Evolutionary conservation across 2,113 vertebrate genomes (phyloP).

Genomic region (Tyto alba): DNA sequence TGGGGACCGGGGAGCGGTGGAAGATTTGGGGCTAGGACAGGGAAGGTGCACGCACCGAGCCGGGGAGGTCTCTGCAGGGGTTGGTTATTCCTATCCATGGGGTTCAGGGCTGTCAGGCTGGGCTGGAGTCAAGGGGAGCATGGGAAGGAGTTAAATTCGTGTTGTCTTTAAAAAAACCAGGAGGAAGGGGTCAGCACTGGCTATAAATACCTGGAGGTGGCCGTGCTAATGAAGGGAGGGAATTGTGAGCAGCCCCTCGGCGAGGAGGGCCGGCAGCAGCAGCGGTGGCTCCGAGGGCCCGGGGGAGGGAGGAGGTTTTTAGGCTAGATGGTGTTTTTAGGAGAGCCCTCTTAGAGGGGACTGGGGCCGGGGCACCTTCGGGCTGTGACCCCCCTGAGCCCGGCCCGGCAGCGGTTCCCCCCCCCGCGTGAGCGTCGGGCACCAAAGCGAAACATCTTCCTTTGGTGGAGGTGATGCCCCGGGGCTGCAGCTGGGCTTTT

Average conservation of each 20-base stretch:
- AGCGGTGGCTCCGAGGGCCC: background rate
- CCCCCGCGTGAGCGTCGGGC: rapidly evolving
- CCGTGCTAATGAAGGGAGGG: conserved; percentile 46
- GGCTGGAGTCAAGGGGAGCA: background rate
- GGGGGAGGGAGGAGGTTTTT: background rate
- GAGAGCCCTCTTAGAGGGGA: background rate
- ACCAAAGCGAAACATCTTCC: background rate
- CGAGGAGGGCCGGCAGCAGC: background rate
- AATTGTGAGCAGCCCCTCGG: background rate
- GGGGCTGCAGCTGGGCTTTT: background rate
- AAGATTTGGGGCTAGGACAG: background rate
- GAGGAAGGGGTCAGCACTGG: background rate
- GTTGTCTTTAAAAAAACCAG: background rate
- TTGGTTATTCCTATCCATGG: background rate
- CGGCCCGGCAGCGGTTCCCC: background rate
- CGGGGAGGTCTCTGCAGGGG: background rate
- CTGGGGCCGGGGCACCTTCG: background rate
- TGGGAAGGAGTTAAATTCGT: background rate
- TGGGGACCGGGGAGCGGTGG: background rate
- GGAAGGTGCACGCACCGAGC: background rate
- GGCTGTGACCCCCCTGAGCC: background rate
- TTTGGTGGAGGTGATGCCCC: background rate
- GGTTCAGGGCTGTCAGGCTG: background rate
- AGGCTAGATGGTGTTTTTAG: background rate
- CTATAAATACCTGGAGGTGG: conserved; percentile 54